Base-by-base conservation (phyloP, 2,797 vertebrate species). In the Agapornis canus region DNA sequence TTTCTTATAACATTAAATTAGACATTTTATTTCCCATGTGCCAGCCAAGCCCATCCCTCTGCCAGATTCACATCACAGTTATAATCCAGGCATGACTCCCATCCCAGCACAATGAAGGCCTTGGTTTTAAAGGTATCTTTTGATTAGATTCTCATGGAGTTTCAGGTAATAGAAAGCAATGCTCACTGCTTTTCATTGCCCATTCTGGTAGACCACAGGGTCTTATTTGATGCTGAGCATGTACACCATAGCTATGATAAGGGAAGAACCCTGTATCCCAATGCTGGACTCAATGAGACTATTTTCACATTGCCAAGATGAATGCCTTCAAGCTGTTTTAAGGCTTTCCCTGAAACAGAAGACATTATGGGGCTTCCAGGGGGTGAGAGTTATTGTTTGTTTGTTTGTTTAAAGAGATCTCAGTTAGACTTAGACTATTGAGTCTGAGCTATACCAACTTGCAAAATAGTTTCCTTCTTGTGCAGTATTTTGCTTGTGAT, bases 371-470 rank as follows among this genome's bases (percentile, higher is more conserved):
- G 1, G 75, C 88, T 63, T 52, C 7, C 9, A 78, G 10, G 6
- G 15, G 9, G 5, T 18, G 10, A 3, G 1, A 3, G 1, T 54
- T 57, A 57, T 35, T 64, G 22, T n/a, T 65, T 65, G 3, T 9
- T 48, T 54, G 37, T 4, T 43, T 42, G 6, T 59, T 35, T 45
- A 59, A 54, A 47, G 2, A 56, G 10, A 48, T 69, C 8, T 68
- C 49, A 35, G 35, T 35, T 35, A 82, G 6, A 51, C 14, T 29
- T 39, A 27, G 49, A 31, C 27, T 72, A 32, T 4, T 0, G 0
- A 37, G 13, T 26, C 19, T 65, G 43, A 82, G 2, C 11, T 27
- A 57, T 8, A 80, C 57, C 6, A 65, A 31, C 37, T 39, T 76
- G 5, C 20, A 52, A 31, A 77, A 35, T 13, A 14, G 5, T 25